phyloP scores from a whole-genome alignment of 2,113 vertebrate species.

The Gambusia affinis region DNA sequence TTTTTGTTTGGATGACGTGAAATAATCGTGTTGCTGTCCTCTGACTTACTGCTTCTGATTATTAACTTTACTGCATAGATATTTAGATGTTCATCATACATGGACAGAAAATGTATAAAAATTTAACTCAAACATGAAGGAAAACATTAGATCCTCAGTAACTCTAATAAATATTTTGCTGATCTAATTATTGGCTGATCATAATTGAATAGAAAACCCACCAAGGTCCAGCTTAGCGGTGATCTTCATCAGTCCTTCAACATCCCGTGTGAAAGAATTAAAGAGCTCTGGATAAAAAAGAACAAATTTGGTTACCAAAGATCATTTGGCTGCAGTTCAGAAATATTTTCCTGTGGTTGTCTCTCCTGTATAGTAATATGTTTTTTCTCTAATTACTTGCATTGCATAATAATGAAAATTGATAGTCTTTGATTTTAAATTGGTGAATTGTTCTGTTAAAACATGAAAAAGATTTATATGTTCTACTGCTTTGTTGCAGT shows the following conservation, averaged over 20 bases:
- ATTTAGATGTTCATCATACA: background rate
- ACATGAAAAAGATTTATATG: too few relatives aligned
- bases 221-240: constrained; percentile 12
- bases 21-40: background rate
- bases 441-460: background rate
- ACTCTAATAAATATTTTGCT: too few relatives aligned
- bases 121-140: background rate
- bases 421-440: background rate
- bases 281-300: background rate
- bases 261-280: background rate
- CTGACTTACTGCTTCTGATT: background rate
- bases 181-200: background rate
- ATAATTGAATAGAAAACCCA: background rate
- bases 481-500: background rate
- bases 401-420: background rate
- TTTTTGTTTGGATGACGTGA: too few relatives aligned
- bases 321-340: too few relatives aligned
- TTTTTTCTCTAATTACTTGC: background rate
- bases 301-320: background rate
- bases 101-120: background rate
- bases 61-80: background rate
- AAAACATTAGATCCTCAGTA: background rate
- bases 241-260: background rate
- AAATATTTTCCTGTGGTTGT: too few relatives aligned
- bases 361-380: too few relatives aligned